phyloP scores from a whole-genome alignment of 2,888 invertebrate species.

The Herminia tarsipennalis region DNA sequence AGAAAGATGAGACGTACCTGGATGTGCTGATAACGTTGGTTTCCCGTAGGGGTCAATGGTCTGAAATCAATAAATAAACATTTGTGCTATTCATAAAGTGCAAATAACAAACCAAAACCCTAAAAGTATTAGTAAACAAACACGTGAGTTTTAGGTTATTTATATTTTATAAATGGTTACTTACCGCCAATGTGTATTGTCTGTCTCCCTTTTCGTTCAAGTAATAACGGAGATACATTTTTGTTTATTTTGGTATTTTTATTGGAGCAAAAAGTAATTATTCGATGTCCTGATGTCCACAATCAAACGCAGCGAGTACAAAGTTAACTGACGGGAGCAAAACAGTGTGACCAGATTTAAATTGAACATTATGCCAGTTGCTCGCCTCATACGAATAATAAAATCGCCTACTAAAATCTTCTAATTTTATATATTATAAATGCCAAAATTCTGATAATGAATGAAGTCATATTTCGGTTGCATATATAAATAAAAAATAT shows the following conservation, averaged over 20 bases:
- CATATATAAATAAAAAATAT: too few relatives aligned
- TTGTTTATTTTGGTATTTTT: slow-evolving; percentile 10
- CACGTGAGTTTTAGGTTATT: slow-evolving; percentile 49
- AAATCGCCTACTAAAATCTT: too few relatives aligned
- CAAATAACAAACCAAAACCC: too few relatives aligned
- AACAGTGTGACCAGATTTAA: too few relatives aligned
- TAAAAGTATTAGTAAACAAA: slow-evolving; percentile 22
- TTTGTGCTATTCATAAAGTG: background rate
- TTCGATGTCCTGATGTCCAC: slow-evolving; percentile 25
- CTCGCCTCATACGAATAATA: too few relatives aligned
- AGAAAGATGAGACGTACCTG: slow-evolving; percentile 77
- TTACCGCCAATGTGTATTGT: slow-evolving; percentile 94
- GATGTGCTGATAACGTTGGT: slow-evolving; percentile 96
- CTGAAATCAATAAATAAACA: slow-evolving; percentile 77
- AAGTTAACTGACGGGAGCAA: too few relatives aligned
- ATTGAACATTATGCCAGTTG: too few relatives aligned
- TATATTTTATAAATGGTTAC: slow-evolving; percentile 22
- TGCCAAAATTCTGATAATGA: too few relatives aligned
- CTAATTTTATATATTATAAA: too few relatives aligned
- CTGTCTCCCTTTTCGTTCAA: slow-evolving; percentile 91
- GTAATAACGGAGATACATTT: slow-evolving; percentile 83
- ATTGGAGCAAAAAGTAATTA: background rate
- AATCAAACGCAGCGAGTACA: too few relatives aligned
- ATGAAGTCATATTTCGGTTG: too few relatives aligned
- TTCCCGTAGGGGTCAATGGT: slow-evolving; percentile 91